Percentiles rank a stretch among this genome's conserved stretches.
Conservation (phyloP, 2,797 vertebrate genomes). For the Graptemys geographica region DNA sequence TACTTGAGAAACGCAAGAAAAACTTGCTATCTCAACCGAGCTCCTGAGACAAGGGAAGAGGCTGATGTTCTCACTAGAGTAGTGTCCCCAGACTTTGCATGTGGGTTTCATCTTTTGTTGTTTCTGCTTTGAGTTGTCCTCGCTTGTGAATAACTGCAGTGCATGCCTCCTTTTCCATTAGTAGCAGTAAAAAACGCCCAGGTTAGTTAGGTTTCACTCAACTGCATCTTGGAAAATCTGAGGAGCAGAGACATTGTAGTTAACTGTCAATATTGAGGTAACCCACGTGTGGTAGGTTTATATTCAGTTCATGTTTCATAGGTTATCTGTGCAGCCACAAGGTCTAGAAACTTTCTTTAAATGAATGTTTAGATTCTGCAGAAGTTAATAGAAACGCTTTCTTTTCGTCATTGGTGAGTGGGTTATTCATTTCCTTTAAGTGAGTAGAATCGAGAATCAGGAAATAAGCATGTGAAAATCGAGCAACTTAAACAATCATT, state of each 20-base stretch:
- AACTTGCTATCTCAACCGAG: no score
- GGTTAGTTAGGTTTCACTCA: neutral
- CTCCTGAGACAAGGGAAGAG: no score
- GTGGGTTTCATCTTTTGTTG: no score
- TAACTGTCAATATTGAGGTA: neutral
- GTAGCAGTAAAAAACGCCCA: neutral
- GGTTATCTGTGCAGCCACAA: neutral
- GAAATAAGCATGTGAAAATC: neutral
- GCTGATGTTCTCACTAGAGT: no score
- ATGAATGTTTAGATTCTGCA: neutral
- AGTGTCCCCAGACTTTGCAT: no score
- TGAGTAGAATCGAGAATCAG: neutral
- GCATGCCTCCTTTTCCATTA: neutral
- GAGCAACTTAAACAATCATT: neutral
- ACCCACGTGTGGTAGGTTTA: neutral
- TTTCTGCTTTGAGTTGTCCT: no score
- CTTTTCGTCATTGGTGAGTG: neutral
- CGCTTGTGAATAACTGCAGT: no score
- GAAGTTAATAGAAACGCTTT: neutral
- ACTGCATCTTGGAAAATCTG: neutral
- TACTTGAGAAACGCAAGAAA: no score
- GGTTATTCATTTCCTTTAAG: neutral
- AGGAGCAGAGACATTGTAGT: neutral
- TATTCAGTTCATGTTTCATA: neutral
- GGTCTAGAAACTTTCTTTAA: neutral